phyloP scores from a whole-genome alignment of 2,797 vertebrate species.

The Decapterus maruadsi region DNA sequence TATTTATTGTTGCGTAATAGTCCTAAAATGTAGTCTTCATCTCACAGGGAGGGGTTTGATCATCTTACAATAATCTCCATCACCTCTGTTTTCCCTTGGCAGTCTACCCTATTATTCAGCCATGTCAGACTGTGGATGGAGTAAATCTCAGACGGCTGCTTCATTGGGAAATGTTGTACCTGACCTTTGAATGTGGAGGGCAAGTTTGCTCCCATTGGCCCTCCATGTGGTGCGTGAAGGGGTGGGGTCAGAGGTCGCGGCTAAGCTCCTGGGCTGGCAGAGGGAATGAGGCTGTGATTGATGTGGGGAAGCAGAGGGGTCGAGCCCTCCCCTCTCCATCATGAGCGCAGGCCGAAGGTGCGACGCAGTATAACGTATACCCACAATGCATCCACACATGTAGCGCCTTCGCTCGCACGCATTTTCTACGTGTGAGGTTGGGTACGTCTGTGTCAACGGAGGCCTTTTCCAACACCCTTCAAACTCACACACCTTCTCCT shows the following conservation, averaged over 20 bases:
- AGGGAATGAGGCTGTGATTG: constrained; percentile 73
- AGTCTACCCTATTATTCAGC: constrained; percentile 44
- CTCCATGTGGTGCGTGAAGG: constrained; percentile 58
- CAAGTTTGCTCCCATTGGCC: constrained; percentile 50
- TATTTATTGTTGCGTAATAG: constrained; percentile 9
- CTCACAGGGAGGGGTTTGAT: constrained; percentile 12
- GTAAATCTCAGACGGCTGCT: constrained; percentile 53
- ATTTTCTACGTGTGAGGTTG: constrained; percentile 8
- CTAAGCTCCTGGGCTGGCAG: constrained; percentile 46
- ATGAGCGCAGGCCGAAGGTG: constrained; percentile 49
- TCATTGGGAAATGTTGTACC: constrained; percentile 61
- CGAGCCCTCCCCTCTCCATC: constrained; percentile 62
- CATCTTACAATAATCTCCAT: constrained; percentile 23
- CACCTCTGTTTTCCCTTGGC: constrained; percentile 27
- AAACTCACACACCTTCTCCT: constrained; percentile 36
- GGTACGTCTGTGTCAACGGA: constrained; percentile 25
- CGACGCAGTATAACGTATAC: constrained; percentile 45
- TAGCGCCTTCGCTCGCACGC: background rate
- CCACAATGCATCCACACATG: constrained; percentile 38
- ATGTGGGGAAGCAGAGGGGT: constrained; percentile 65
- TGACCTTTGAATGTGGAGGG: constrained; percentile 66
- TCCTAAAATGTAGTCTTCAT: constrained; percentile 10
- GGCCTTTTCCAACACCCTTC: constrained; percentile 43
- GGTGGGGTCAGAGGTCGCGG: constrained; percentile 69
- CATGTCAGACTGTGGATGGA: constrained; percentile 49